Evolutionary conservation across 2,113 vertebrate genomes (phyloP), one percentile per base, ranked within the genome.

Genomic region (Alectura lathami): DNA sequence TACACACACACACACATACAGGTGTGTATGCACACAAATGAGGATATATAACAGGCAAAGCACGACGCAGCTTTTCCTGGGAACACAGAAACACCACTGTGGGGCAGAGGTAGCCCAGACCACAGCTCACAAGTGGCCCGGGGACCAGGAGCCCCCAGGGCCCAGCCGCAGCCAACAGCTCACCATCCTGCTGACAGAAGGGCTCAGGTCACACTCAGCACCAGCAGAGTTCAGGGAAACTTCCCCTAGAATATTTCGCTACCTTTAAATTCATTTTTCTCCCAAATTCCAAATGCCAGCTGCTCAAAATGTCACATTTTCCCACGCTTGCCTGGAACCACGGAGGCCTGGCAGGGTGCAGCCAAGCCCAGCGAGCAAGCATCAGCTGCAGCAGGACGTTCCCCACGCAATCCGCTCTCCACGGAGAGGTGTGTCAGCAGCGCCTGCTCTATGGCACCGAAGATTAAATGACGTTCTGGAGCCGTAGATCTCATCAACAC

Each of bases 261-360:
- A 11, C 32, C 8, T 38, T 68, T 36, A 45, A 40, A 24, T n/a
- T n/a, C n/a, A n/a, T 43, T 21, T 54, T 68, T 57, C 24, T 11
- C 23, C 32, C 21, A 13, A 29, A 5, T 8, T 62, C 54, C 13
- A 30, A 47, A 62, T 3, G 16, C 10, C 54, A 47, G 21, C 10
- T 59, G 4, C 1, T 1, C 1, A 2, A 36, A 57, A 57, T 59
- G 20, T 14, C 1, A 2, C 8, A 34, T 13, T 34, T 48, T 34
- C 48, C 48, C n/a, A 53, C 7, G 5, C 1, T 24, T 10, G 40
- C 16, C 14, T 20, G 38, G 27, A 11, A 3, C 12, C n/a, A 40
- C 13, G 13, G 40, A 36, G 63, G n/a, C 9, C n/a, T 15, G 27
- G 54, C 32, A 32, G 38, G 56, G 40, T n/a, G 11, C 27, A 5